phyloP scores from a whole-genome alignment of 2,113 vertebrate species.

The Mesoclemmys tuberculata region DNA sequence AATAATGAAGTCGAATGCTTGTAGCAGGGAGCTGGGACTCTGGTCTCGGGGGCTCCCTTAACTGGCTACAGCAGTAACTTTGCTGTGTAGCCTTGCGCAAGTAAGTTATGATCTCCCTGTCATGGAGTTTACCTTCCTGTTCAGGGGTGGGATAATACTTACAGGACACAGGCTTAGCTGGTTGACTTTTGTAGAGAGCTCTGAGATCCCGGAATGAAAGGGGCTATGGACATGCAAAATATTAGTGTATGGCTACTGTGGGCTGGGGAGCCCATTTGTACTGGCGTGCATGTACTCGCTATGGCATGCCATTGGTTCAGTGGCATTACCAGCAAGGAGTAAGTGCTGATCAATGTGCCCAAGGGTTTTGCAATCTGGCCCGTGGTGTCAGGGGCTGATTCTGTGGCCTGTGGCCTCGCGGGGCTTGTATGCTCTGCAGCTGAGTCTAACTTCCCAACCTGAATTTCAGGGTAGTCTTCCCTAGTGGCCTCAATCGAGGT shows the following conservation, averaged over 20 bases:
- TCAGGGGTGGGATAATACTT: background rate
- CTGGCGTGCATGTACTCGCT: background rate
- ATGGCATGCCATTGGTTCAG: background rate
- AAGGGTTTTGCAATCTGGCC: background rate
- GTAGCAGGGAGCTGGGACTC: background rate
- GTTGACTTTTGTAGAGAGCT: background rate
- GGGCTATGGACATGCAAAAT: background rate
- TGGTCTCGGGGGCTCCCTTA: background rate
- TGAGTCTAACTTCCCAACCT: no score
- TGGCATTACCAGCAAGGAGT: background rate
- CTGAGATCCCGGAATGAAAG: background rate
- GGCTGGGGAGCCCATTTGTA: background rate
- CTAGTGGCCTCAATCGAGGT: no score
- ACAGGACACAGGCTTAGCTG: background rate
- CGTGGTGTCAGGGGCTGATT: no score
- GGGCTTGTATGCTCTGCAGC: no score
- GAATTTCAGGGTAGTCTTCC: no score
- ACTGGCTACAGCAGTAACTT: background rate
- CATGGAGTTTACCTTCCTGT: accelerated
- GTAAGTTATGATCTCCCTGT: background rate
- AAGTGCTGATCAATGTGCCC: background rate
- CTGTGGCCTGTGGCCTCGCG: no score
- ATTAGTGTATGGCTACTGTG: background rate
- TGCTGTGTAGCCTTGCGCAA: background rate
- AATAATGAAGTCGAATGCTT: accelerated